phyloP scores from a whole-genome alignment of 2,888 invertebrate genomes.

The Leptinotarsa tumamoca region DNA sequence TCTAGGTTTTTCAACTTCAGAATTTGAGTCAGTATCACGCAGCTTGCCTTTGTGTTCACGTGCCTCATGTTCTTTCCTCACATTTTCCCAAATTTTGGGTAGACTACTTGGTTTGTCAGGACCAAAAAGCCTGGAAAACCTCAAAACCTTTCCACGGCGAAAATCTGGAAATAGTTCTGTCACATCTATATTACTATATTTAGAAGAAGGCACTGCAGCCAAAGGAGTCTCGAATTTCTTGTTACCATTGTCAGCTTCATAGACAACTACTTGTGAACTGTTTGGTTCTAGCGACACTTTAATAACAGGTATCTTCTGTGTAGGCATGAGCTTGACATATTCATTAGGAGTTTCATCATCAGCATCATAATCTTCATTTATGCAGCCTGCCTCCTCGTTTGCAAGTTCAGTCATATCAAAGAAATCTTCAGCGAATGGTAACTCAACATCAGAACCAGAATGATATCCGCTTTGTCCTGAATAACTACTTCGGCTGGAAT shows the following conservation, averaged over 20 bases:
- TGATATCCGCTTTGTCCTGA: constrained; percentile 13
- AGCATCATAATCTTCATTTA: constrained; percentile 71
- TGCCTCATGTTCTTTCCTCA: constrained; percentile 80
- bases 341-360: constrained; percentile 72
- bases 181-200: constrained; percentile 92
- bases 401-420: constrained; percentile 95
- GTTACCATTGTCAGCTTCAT: constrained; percentile 57
- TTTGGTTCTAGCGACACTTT: constrained; percentile 21
- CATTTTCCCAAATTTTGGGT: constrained; percentile 94
- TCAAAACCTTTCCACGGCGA: constrained; percentile 88
- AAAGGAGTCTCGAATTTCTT: constrained; percentile 88
- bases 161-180: constrained; percentile 96
- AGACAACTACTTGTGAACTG: constrained; percentile 9
- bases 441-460: constrained; percentile 65
- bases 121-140: constrained; percentile 95
- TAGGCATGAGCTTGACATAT: constrained; percentile 87
- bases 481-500: constrained; percentile 18
- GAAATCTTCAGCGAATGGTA: constrained; percentile 86
- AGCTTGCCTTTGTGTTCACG: constrained; percentile 73
- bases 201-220: constrained; percentile 96
- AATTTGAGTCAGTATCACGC: constrained; percentile 71
- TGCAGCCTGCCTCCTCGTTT: constrained; percentile 72
- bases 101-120: constrained; percentile 92
- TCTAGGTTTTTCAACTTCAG: constrained; percentile 66
- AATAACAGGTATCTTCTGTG: constrained; percentile 74